Percentiles rank a stretch among this genome's conserved stretches.
phyloP scores from a whole-genome alignment of 2,113 vertebrate genomes.

The Plecturocebus donacophilus region DNA sequence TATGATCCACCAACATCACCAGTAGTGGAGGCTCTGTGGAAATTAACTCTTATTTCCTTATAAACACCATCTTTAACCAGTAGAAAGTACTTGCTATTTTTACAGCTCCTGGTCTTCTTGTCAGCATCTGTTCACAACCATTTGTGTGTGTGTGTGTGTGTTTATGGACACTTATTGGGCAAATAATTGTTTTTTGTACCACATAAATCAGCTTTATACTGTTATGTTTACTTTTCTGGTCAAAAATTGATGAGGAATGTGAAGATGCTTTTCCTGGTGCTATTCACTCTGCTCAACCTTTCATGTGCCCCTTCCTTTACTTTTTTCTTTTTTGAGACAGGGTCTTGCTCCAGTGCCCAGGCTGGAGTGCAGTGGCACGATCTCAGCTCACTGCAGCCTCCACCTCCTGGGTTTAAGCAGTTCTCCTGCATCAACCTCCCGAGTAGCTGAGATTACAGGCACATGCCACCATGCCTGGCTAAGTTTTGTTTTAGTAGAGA shows the following conservation, averaged over 20 bases:
- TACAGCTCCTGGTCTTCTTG: not conserved
- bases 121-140: not conserved
- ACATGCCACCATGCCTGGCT: too few species aligned
- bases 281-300: not conserved
- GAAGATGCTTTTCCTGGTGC: not conserved
- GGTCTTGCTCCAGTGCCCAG: too few species aligned
- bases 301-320: not conserved
- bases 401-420: too few species aligned
- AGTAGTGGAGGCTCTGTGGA: not conserved
- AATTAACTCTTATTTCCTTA: not conserved
- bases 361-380: too few species aligned
- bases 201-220: not conserved
- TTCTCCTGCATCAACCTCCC: too few species aligned
- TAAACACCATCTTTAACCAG: not conserved
- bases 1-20: not conserved
- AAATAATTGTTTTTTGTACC: not conserved
- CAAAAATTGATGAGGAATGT: not conserved
- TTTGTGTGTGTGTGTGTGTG: not conserved
- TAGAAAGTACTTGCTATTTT: not conserved
- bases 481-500: too few species aligned
- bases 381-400: too few species aligned
- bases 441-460: too few species aligned
- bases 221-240: not conserved
- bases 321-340: too few species aligned
- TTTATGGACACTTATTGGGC: not conserved